Base-by-base conservation (phyloP, 2,888 invertebrate genomes). In the Ellobium chinense region DNA sequence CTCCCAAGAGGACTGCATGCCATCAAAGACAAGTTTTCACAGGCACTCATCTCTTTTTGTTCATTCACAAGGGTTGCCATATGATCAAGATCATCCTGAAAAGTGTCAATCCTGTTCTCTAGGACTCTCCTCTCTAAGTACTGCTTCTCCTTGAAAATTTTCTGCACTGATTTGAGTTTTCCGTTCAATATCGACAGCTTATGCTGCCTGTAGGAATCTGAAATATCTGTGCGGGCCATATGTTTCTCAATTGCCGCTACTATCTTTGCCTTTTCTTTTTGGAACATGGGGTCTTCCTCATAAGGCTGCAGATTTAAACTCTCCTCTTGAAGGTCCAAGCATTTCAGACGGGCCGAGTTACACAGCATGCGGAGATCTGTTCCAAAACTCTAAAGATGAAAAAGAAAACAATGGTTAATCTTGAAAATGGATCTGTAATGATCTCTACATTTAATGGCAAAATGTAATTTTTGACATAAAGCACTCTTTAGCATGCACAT, bases 231-330 rank as follows among this genome's bases (percentile, higher is more conserved):
- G 60, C n/a, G 60, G n/a, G 18, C 27, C 36, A 1, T 9, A 1
- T 60, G 29, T 12, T 29, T 62, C 21, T 46, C 27, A 31, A 76
- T 36, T 27, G 46, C 31, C 9, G 29, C 54, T 21, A 36, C 34
- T 1, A 37, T 36, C 14, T 65, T 29, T 29, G 60, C 62, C 56
- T 70, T 62, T 62, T 70, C 27, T 21, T 9, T 14, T n/a, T 34
- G 29, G 21, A 60, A 70, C 62, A 70, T 70, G 31, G 31, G 29
- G 37, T 78, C 78, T 2, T 69, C 27, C n/a, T 78, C 78, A 39
- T 46, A 69, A 0, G 58, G 21, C 14, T 60, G 69, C 18, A 27
- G 46, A 5, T 70, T 70, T 36, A n/a, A 29, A n/a, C 69, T n/a
- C 31, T 69, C 39, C 24, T 78, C 78, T 14, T 70, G 60, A 7